Conservation (phyloP, 1,140 invertebrate species). For the Macrotrachela quadricornifera region DNA sequence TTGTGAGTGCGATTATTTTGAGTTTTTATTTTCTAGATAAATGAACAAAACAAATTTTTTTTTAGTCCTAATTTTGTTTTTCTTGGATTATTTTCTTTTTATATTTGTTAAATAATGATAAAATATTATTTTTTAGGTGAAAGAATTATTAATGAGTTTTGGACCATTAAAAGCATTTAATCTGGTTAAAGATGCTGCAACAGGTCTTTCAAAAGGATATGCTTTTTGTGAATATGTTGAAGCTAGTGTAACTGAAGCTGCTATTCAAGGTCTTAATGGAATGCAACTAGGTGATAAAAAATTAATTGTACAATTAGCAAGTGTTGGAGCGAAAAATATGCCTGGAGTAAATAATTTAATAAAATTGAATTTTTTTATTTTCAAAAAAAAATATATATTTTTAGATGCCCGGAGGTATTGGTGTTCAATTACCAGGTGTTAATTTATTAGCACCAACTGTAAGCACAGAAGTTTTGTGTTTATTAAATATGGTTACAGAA, state of each 20-base stretch:
- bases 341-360: slow-evolving; percentile 5
- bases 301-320: slow-evolving; percentile 84
- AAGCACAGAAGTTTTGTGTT: slow-evolving; percentile 67
- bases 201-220: slow-evolving; percentile 89
- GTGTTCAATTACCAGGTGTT: slow-evolving; percentile 25
- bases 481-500: slow-evolving; percentile 94
- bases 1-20: no score
- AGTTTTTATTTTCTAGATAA: no score
- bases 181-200: slow-evolving; percentile 92
- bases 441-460: slow-evolving; percentile 53
- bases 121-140: slow-evolving; percentile 43
- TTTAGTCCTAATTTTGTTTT: no score
- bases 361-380: no score
- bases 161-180: slow-evolving; percentile 92
- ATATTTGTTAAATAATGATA: no score
- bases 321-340: slow-evolving; percentile 56
- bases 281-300: slow-evolving; percentile 99
- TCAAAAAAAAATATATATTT: no score
- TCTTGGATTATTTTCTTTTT: no score
- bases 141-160: slow-evolving; percentile 85
- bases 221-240: slow-evolving; percentile 98
- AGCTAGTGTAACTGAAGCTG: slow-evolving; percentile 85
- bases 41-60: no score
- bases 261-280: slow-evolving; percentile 90
- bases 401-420: slow-evolving; percentile 59